A percentile compares a stretch with the other conserved stretches of the same genome.
These are phyloP conservation scores for Lota lota DNA, from an alignment of 2,113 vertebrate species.

Conservation along the genomic window DNA sequence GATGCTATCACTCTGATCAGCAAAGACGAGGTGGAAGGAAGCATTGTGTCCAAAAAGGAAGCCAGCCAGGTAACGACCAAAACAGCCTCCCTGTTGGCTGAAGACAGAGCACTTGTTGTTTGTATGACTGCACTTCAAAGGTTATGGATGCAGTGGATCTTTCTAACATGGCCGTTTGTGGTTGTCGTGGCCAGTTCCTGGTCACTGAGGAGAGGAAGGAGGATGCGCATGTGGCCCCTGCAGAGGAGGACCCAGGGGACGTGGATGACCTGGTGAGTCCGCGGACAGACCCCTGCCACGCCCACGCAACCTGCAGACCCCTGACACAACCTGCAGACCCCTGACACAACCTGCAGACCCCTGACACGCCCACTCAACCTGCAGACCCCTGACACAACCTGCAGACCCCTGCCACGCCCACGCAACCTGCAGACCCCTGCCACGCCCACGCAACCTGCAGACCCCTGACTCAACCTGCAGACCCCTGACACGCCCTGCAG, in stretches of 20 bases:
- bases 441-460: no score
- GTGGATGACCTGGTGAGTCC: conserved; percentile 90
- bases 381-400: no score
- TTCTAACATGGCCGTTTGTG: neutral
- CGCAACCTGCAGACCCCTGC: no score
- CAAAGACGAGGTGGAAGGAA: conserved; percentile 82
- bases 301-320: no score
- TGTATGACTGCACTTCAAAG: neutral
- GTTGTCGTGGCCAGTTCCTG: conserved; percentile 82
- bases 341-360: no score
- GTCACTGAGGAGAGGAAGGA: conserved; percentile 69
- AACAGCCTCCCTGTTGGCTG: neutral
- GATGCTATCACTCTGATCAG: conserved; percentile 87
- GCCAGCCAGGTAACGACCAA: conserved; percentile 82
- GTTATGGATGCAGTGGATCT: neutral
- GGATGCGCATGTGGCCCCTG: conserved; percentile 51
- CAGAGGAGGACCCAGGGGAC: conserved; percentile 79
- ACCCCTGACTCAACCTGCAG: no score
- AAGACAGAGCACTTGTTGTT: neutral
- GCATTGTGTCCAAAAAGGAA: conserved; percentile 79
- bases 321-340: no score
- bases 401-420: no score
- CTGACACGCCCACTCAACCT: no score
- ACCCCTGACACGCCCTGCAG: no score
- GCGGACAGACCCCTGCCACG: neutral